Conservation (phyloP, 2,797 vertebrate species). For the Eurystomus glaucurus region DNA sequence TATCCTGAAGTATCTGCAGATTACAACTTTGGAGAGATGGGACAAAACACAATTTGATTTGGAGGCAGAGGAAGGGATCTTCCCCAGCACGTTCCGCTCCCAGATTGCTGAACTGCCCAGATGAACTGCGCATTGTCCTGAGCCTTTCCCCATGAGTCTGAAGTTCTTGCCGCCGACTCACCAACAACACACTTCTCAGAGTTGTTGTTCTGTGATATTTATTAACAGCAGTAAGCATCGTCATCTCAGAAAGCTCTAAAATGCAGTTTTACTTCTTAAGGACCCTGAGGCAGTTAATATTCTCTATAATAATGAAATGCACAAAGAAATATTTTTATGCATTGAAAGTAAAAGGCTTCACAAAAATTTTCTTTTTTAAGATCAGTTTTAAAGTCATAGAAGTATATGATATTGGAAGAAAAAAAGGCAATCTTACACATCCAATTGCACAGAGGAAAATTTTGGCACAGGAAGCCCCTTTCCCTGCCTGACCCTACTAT, state of each 20-base stretch:
- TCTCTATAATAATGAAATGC: not conserved
- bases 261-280: not conserved
- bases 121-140: not conserved
- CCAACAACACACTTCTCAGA: not conserved
- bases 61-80: not conserved
- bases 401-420: not conserved
- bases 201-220: not conserved
- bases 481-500: not conserved
- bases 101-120: too few relatives aligned
- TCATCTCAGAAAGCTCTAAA: not conserved
- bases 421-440: not conserved
- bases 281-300: not conserved
- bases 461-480: not conserved
- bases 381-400: not conserved
- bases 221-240: not conserved
- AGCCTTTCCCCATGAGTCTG: not conserved
- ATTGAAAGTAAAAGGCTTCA: not conserved
- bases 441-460: not conserved
- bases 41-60: not conserved
- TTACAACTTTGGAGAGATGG: not conserved
- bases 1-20: not conserved
- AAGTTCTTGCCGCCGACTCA: not conserved
- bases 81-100: not conserved
- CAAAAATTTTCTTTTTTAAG: not conserved
- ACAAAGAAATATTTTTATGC: not conserved